Percentiles rank a stretch among this genome's conserved stretches.
phyloP scores from a whole-genome alignment of 2,797 vertebrate genomes.

The Propithecus deckenii region DNA sequence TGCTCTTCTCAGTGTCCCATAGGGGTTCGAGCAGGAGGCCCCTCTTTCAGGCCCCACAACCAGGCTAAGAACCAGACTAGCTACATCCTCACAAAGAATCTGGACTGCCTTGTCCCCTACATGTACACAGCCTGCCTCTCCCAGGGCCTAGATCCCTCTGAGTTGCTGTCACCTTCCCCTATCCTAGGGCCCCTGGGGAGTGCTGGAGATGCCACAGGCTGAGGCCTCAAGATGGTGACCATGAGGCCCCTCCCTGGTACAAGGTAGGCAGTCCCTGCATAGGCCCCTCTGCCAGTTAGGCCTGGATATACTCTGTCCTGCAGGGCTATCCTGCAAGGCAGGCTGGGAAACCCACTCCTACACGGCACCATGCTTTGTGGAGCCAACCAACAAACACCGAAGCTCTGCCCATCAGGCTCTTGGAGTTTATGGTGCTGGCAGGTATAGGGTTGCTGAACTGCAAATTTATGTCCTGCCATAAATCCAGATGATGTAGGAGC shows the following conservation, averaged over 20 bases:
- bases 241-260: background rate
- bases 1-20: background rate
- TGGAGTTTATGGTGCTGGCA: background rate
- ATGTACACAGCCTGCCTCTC: background rate
- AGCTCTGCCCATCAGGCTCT: background rate
- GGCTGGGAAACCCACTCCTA: background rate
- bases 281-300: background rate
- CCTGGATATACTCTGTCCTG: background rate
- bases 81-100: background rate
- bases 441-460: slow-evolving; percentile 24
- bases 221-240: background rate
- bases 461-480: slow-evolving; percentile 33
- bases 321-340: background rate
- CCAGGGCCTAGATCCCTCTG: background rate
- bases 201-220: background rate
- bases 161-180: background rate
- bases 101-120: background rate
- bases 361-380: background rate
- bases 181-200: background rate
- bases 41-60: background rate
- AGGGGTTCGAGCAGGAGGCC: background rate
- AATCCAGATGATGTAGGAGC: background rate
- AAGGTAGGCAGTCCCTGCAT: background rate
- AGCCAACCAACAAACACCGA: background rate
- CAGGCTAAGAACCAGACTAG: background rate